Evolutionary conservation across 2,113 vertebrate genomes (phyloP).

Genomic region (Meles meles): DNA sequence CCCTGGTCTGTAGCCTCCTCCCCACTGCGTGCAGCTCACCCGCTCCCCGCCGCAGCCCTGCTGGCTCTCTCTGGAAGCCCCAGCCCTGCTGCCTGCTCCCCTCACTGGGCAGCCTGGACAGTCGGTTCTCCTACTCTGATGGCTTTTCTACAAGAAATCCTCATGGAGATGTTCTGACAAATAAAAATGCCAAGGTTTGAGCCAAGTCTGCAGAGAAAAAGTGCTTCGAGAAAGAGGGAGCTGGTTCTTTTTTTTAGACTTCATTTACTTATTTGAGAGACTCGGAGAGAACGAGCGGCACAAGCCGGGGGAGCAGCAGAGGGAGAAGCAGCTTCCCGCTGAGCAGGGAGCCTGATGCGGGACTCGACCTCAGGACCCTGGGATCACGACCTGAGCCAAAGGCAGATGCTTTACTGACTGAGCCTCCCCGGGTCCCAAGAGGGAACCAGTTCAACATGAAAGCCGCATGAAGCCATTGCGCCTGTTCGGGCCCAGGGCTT

Average conservation of each 20-base stretch:
- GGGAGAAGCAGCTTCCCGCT: too few species aligned
- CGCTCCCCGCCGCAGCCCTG: too few species aligned
- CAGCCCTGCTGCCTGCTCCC: fast-evolving
- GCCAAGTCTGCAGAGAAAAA: neutral
- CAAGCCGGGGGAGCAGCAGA: too few species aligned
- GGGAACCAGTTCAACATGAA: neutral
- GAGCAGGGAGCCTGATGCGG: too few species aligned
- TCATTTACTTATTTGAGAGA: too few species aligned
- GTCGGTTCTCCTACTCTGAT: neutral
- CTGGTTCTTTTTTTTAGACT: too few species aligned
- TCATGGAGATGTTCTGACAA: neutral
- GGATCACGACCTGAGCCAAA: too few species aligned
- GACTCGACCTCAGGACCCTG: too few species aligned
- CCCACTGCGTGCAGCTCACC: too few species aligned
- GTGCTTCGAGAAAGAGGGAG: neutral
- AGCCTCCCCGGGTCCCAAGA: neutral
- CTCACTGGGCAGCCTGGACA: neutral
- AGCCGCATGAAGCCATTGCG: neutral
- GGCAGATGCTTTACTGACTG: too few species aligned
- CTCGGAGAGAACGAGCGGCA: too few species aligned
- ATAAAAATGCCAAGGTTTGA: neutral
- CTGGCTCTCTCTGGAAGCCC: neutral
- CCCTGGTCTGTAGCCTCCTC: neutral
- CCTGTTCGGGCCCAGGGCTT: too few species aligned
- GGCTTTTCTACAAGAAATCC: neutral